phyloP scores from a whole-genome alignment of 2,113 vertebrate genomes.

The Triplophysa rosa region DNA sequence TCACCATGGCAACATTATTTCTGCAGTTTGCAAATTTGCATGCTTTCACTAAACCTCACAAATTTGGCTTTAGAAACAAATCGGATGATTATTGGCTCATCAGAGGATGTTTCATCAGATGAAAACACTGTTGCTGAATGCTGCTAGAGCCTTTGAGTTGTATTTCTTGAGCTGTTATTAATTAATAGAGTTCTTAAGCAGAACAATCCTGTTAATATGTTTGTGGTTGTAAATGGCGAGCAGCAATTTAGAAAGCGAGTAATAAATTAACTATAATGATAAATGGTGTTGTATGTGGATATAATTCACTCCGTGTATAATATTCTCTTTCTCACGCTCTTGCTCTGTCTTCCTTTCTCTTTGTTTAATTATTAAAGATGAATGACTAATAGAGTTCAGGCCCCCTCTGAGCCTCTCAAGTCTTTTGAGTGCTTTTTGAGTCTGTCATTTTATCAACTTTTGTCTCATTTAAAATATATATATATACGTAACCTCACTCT shows the following conservation, averaged over 20 bases:
- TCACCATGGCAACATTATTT: constrained; percentile 8
- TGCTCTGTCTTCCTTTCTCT: neutral
- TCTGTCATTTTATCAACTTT: neutral
- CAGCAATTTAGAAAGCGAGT: constrained; percentile 3
- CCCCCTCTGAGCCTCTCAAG: neutral
- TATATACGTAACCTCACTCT: no score
- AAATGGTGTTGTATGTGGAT: constrained; percentile 12
- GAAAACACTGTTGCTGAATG: constrained; percentile 1
- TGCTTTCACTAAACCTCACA: neutral
- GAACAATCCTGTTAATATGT: constrained; percentile 20
- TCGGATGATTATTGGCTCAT: neutral
- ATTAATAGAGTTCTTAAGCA: constrained; percentile 3
- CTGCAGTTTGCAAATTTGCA: neutral
- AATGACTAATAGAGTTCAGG: neutral
- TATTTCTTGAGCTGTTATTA: neutral
- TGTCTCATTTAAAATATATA: no score
- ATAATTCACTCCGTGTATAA: neutral
- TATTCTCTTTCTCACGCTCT: neutral
- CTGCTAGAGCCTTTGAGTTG: constrained; percentile 8
- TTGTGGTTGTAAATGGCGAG: constrained; percentile 19
- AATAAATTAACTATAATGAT: constrained; percentile 19
- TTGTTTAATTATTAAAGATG: neutral
- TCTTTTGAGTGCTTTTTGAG: neutral
- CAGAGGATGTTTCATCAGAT: neutral
- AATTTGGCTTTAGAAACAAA: constrained; percentile 1